Percentiles rank a stretch among this genome's conserved stretches.
Evolutionary conservation across 2,797 vertebrate species (phyloP).

Genomic region (Vipera ursinii): DNA sequence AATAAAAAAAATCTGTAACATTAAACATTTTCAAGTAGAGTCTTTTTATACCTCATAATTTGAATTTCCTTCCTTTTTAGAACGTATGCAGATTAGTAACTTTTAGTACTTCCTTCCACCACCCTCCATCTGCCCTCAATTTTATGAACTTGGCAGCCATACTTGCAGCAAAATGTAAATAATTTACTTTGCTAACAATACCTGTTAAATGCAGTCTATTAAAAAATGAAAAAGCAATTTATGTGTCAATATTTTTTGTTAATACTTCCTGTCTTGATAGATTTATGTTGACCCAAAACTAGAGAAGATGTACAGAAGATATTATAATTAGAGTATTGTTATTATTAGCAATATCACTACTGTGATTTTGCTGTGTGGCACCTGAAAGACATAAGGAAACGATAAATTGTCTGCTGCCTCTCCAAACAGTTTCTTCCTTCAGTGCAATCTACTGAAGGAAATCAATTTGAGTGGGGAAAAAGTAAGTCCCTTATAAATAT

Average conservation of each 20-base stretch:
- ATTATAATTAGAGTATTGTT: not conserved
- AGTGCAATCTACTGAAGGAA: not conserved
- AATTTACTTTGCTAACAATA: not conserved
- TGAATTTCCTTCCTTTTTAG: slow-evolving; percentile 45
- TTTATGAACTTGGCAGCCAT: rapidly evolving
- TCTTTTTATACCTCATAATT: not conserved
- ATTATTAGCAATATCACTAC: no score
- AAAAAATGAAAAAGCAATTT: not conserved
- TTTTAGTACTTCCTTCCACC: not conserved
- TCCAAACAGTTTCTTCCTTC: no score
- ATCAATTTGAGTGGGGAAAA: not conserved
- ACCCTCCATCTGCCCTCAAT: not conserved
- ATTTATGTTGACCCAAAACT: not conserved
- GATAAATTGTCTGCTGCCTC: not conserved
- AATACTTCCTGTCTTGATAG: not conserved
- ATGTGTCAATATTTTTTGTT: not conserved
- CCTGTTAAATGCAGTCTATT: not conserved
- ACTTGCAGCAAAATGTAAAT: rapidly evolving
- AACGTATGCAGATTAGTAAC: slow-evolving; percentile 30
- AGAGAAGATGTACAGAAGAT: not conserved
- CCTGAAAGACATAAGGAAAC: no score
- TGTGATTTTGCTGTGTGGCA: not conserved
- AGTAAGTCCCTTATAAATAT: not conserved
- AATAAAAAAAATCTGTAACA: not conserved
- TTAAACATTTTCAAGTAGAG: not conserved